phyloP scores from a whole-genome alignment of 2,888 invertebrate genomes.

The Geophilus truncorum region DNA sequence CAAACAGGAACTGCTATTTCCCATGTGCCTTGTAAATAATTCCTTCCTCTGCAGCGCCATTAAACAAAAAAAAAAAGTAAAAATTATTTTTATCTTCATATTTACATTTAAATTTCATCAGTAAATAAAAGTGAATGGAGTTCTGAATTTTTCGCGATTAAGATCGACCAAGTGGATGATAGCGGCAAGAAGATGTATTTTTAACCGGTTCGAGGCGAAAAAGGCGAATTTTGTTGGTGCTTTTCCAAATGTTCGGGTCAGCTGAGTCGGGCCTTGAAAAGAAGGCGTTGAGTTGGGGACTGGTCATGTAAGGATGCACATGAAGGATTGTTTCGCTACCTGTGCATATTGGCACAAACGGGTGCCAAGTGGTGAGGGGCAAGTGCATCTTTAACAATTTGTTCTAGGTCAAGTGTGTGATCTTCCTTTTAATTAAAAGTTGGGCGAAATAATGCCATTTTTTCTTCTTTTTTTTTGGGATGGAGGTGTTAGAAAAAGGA shows the following conservation, averaged over 20 bases:
- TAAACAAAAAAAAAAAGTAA: background rate
- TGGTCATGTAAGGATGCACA: constrained; percentile 4
- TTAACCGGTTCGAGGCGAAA: no score
- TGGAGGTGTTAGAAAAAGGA: no score
- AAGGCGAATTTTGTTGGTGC: background rate
- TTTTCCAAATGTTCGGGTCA: background rate
- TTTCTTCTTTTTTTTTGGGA: background rate
- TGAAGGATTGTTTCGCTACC: background rate
- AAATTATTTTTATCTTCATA: background rate
- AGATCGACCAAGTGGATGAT: no score
- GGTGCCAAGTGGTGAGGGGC: background rate
- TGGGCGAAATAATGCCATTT: background rate
- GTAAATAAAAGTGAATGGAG: no score
- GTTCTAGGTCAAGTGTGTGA: background rate
- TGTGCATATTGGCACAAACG: background rate
- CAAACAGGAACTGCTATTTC: constrained; percentile 1
- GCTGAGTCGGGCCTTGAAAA: background rate
- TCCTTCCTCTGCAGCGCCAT: background rate
- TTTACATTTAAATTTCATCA: background rate
- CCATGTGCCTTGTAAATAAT: constrained; percentile 1
- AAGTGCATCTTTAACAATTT: background rate
- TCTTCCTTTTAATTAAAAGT: background rate
- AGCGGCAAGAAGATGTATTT: no score
- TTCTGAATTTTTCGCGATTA: no score
- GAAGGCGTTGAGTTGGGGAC: background rate